phyloP scores from a whole-genome alignment of 2,888 invertebrate genomes.

The Diadegma fenestrale region DNA sequence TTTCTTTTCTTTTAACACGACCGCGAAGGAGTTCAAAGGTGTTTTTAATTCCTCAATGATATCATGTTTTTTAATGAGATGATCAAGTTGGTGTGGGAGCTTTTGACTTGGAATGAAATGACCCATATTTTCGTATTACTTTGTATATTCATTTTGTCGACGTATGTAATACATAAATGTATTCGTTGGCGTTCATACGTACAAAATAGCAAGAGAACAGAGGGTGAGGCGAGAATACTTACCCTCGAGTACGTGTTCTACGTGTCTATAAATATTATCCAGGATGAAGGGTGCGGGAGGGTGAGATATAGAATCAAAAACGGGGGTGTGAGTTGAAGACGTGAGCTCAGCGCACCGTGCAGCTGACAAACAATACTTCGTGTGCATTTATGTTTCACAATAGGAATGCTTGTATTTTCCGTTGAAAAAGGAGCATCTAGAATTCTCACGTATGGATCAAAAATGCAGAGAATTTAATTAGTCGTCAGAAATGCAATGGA shows the following conservation, averaged over 20 bases:
- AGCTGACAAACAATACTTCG: conserved; percentile 20
- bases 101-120: background rate
- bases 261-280: conserved; percentile 52
- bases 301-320: conserved; percentile 18
- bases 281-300: background rate
- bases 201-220: conserved; percentile 1
- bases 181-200: conserved; percentile 26
- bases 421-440: background rate
- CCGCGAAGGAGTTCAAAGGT: background rate
- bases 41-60: background rate
- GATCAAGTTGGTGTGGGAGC: background rate
- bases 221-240: conserved; percentile 34
- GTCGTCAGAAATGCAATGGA: background rate
- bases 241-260: conserved; percentile 34
- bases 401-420: background rate
- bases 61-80: background rate
- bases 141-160: conserved; percentile 41
- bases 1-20: no score
- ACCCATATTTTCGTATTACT: conserved; percentile 21
- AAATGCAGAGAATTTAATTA: conserved; percentile 3
- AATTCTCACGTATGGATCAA: background rate
- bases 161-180: conserved; percentile 38
- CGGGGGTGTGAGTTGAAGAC: conserved; percentile 8
- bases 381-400: conserved; percentile 18
- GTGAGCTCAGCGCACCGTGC: conserved; percentile 9